Conservation (phyloP, 2,888 invertebrate species). For the Temnothorax ravouxi region DNA sequence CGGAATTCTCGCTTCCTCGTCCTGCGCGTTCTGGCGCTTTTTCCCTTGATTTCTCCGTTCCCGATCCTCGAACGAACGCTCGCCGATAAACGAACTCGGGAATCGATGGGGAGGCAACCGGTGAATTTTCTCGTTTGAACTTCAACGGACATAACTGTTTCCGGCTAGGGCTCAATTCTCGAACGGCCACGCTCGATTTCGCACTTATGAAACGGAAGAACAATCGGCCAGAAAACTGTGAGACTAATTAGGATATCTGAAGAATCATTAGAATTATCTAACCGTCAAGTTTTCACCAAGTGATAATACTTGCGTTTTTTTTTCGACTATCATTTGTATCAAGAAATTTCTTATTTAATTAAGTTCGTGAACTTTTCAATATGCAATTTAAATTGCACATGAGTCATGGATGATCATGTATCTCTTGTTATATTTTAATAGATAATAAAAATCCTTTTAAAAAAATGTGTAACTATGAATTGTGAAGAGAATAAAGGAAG, state of each 20-base stretch:
- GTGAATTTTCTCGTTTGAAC: constrained; percentile 38
- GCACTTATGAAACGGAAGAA: constrained; percentile 38
- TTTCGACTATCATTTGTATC: neutral
- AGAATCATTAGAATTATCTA: constrained; percentile 10
- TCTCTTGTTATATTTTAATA: neutral
- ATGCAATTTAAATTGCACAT: neutral
- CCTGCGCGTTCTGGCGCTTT: constrained; percentile 37
- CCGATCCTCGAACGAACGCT: neutral
- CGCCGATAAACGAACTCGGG: constrained; percentile 50
- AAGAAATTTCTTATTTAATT: neutral
- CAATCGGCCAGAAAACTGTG: constrained; percentile 13
- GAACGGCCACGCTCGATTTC: constrained; percentile 36
- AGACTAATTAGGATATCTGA: constrained; percentile 20
- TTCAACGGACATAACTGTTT: constrained; percentile 40
- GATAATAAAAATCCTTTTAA: neutral
- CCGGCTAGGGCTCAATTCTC: constrained; percentile 10
- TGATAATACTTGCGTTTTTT: neutral
- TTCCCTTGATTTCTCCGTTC: constrained; percentile 42
- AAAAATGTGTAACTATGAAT: neutral
- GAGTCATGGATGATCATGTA: neutral
- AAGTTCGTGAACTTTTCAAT: neutral
- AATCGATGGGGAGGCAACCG: constrained; percentile 40
- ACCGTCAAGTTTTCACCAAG: constrained; percentile 8
- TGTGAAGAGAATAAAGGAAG: too few species aligned
- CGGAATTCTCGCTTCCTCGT: constrained; percentile 51